Conservation (phyloP, 2,888 invertebrate species). For the Drosophila borealis region DNA sequence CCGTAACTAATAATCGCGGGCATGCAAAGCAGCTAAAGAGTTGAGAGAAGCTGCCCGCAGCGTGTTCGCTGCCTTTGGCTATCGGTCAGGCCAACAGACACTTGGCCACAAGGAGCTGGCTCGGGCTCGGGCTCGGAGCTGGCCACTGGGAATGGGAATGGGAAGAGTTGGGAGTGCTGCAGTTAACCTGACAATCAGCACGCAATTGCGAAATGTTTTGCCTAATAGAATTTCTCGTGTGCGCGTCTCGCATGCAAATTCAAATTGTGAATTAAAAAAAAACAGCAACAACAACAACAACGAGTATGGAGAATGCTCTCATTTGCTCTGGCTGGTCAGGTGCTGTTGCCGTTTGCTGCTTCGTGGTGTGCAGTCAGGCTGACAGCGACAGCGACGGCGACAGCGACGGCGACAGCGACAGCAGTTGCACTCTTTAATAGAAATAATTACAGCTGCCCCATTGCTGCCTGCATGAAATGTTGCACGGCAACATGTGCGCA, state of each 20-base stretch:
- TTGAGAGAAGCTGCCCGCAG: conserved; percentile 22
- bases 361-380: conserved; percentile 55
- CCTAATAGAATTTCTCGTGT: conserved; percentile 78
- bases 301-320: conserved; percentile 8
- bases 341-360: conserved; percentile 6
- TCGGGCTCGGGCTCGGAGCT: neutral
- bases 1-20: conserved; percentile 78
- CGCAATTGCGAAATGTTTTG: conserved; percentile 79
- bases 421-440: conserved; percentile 64
- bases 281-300: neutral
- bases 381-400: conserved; percentile 39
- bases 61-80: conserved; percentile 27
- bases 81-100: conserved; percentile 21
- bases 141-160: conserved; percentile 1
- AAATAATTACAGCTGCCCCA: conserved; percentile 64
- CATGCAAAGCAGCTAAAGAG: conserved; percentile 65
- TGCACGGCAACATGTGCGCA: conserved; percentile 65
- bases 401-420: conserved; percentile 30
- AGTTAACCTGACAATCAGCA: conserved; percentile 73
- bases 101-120: neutral
- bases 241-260: conserved; percentile 76
- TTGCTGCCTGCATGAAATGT: conserved; percentile 57
- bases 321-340: conserved; percentile 34
- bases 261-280: conserved; percentile 44
- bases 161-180: conserved; percentile 9